Base-by-base conservation (phyloP, 2,888 invertebrate genomes). In the Drosophila monieri region DNA sequence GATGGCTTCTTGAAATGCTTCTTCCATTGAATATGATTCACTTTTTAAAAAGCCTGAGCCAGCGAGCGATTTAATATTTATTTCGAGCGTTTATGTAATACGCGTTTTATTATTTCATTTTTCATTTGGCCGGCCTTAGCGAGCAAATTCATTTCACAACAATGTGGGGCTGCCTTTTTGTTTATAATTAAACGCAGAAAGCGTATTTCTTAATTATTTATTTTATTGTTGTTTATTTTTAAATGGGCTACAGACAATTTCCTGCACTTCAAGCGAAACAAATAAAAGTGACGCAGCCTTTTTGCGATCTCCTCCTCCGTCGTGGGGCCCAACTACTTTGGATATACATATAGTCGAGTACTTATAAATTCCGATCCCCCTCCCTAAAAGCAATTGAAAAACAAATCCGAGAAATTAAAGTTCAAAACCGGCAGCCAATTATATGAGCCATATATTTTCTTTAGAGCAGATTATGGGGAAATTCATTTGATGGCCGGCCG, bases 161-260 rank as follows among this genome's bases (percentile, higher is more conserved):
- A 73, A 65, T 54, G 44, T 52, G 43, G 27, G 9, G 41, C 37
- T 56, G 46, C 47, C 62, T 51, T 51, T 76, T 76, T 85, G 84
- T 88, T 85, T 85, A 85, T 88, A 85, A 88, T 88, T 83, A 85
- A 81, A 73, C 77, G 73, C 69, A 76, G 76, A 72, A 71, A 77
- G 81, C 85, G 85, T 84, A 79, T 80, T 80, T 81, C 80, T 80
- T 86, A 88, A 88, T 86, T 86, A 86, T 86, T 86, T 86, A 88
- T 86, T 88, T 86, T 81, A 88, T 88, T 85, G 87, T 87, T 88
- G 86, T 88, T 88, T 87, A 86, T 88, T 86, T 88, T 86, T 85
- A 85, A 87, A 85, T 85, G 86, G 83, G 88, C 83, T 86, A 85
- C 85, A 88, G 88, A 88, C 78, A 88, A 88, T 87, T 83, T 87